Evolutionary conservation across 2,113 vertebrate species (phyloP).

Genomic region (Lucifuga dentata): DNA sequence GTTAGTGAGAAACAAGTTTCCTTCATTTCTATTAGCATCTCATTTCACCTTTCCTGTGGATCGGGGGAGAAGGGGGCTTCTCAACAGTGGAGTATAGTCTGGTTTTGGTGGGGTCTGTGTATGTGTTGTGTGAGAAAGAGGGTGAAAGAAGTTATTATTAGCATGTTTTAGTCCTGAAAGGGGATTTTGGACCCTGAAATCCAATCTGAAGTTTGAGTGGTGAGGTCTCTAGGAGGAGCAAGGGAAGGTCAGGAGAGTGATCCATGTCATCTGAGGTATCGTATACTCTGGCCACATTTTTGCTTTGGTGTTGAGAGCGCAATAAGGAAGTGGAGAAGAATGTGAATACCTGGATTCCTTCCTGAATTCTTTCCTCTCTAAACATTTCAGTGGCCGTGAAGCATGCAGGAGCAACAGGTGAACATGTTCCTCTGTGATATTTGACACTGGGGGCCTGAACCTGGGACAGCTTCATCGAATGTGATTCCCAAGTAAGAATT

Average conservation of each 20-base stretch:
- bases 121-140: neutral
- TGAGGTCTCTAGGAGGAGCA: slow-evolving; percentile 11
- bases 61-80: neutral
- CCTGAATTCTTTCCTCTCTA: slow-evolving; percentile 24
- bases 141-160: slow-evolving; percentile 4
- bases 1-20: slow-evolving; percentile 43
- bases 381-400: slow-evolving; percentile 14
- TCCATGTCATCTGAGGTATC: slow-evolving; percentile 26
- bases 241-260: slow-evolving; percentile 32
- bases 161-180: slow-evolving; percentile 11
- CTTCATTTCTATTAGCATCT: slow-evolving; percentile 21
- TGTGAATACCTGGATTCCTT: slow-evolving; percentile 17
- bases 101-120: neutral
- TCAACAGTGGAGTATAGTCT: neutral
- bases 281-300: slow-evolving; percentile 32
- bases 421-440: slow-evolving; percentile 32
- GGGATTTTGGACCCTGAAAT: slow-evolving; percentile 43
- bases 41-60: neutral
- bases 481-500: neutral
- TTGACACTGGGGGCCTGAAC: neutral
- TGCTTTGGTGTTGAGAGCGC: slow-evolving; percentile 38
- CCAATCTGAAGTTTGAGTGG: slow-evolving; percentile 10
- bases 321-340: slow-evolving; percentile 20
- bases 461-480: neutral
- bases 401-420: slow-evolving; percentile 1